phyloP scores from a whole-genome alignment of 2,888 invertebrate species.

The Lamproptera curius region DNA sequence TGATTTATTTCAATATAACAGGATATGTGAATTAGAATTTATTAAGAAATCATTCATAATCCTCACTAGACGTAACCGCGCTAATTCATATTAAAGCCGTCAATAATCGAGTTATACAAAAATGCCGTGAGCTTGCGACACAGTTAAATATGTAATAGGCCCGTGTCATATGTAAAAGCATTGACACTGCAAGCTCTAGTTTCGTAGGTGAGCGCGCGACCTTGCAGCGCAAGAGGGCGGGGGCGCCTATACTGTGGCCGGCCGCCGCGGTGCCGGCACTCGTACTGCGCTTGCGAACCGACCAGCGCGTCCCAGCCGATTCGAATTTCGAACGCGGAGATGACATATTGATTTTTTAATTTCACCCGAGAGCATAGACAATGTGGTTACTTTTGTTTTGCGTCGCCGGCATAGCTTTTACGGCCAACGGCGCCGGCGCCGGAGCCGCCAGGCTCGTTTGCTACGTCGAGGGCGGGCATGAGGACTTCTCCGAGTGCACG shows the following conservation, averaged over 20 bases:
- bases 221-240: conserved; percentile 51
- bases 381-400: conserved; percentile 64
- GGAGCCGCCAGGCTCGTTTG: conserved; percentile 70
- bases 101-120: conserved; percentile 22
- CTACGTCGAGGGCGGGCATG: conserved; percentile 57
- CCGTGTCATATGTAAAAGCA: conserved; percentile 34
- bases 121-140: conserved; percentile 20
- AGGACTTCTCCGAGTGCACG: conserved; percentile 65
- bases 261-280: conserved; percentile 48
- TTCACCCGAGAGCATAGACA: conserved; percentile 25
- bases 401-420: conserved; percentile 45
- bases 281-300: conserved; percentile 57
- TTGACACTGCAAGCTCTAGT: conserved; percentile 38
- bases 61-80: conserved; percentile 1
- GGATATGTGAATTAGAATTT: conserved; percentile 3
- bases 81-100: conserved; percentile 18
- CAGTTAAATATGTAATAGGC: conserved; percentile 24
- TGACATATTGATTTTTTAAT: conserved; percentile 48
- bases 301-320: conserved; percentile 55
- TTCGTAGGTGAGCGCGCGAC: conserved; percentile 55
- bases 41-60: conserved; percentile 12
- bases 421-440: conserved; percentile 55
- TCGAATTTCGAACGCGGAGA: conserved; percentile 46
- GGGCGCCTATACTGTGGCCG: conserved; percentile 61
- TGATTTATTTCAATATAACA: neutral